phyloP scores from a whole-genome alignment of 2,888 invertebrate genomes.

The Lacanobia oleracea region DNA sequence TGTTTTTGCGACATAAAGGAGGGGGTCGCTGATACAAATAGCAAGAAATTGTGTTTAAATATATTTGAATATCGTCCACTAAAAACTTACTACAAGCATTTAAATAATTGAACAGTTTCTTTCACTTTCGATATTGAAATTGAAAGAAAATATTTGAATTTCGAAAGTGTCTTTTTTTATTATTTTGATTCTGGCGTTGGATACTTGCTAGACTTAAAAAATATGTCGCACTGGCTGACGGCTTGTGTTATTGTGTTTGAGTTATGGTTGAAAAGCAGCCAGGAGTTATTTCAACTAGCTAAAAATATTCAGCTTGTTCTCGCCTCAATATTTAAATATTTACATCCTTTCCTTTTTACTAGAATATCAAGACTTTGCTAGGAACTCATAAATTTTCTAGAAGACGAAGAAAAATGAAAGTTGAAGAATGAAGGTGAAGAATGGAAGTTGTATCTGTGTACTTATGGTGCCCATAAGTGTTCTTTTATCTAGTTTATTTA shows the following conservation, averaged over 20 bases:
- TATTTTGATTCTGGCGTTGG: neutral
- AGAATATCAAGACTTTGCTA: no score
- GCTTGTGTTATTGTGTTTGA: neutral
- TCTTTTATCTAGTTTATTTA: no score
- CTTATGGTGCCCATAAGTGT: no score
- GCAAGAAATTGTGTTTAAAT: slow-evolving; percentile 58
- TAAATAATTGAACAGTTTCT: slow-evolving; percentile 50
- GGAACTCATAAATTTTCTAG: no score
- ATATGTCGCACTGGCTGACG: neutral
- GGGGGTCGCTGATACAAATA: slow-evolving; percentile 49
- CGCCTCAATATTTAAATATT: neutral
- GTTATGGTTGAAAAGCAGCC: neutral
- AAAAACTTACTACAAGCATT: slow-evolving; percentile 41
- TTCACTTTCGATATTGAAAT: slow-evolving; percentile 21
- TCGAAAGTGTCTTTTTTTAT: slow-evolving; percentile 3
- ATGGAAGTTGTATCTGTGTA: no score
- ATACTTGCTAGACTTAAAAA: neutral
- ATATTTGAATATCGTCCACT: slow-evolving; percentile 56
- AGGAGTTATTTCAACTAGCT: neutral
- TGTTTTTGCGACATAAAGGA: slow-evolving; percentile 71
- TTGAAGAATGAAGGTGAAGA: no score
- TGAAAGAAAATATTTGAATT: slow-evolving; percentile 31
- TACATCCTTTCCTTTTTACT: neutral
- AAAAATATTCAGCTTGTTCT: neutral
- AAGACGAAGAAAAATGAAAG: no score